A percentile compares a stretch with the other conserved stretches of the same genome.
These are phyloP conservation scores for Reticulitermes speratus DNA, from an alignment of 1,140 invertebrate genomes.

Conservation along the genomic window DNA sequence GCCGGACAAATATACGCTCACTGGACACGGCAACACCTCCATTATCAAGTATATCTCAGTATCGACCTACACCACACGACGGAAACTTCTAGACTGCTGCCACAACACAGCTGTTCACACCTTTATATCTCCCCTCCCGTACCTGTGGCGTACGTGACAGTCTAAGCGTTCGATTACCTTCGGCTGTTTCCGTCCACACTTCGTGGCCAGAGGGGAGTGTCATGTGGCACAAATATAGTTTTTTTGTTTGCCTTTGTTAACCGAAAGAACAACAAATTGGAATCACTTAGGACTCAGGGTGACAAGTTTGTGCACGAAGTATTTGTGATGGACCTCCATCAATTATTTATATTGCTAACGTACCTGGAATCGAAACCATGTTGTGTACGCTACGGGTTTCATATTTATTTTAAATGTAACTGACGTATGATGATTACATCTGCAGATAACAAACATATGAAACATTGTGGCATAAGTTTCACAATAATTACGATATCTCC, in stretches of 20 bases:
- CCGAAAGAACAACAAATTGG: not conserved
- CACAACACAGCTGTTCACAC: not conserved
- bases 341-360: not conserved
- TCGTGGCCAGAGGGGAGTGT: not conserved
- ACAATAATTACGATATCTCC: not conserved
- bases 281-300: not conserved
- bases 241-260: constrained; percentile 1
- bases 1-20: constrained; percentile 49
- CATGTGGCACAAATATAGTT: not conserved
- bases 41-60: constrained; percentile 38
- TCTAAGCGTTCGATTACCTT: not conserved
- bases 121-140: not conserved
- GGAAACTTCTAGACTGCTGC: not conserved
- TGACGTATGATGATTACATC: no score
- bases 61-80: not conserved
- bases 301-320: not conserved
- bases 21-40: constrained; percentile 49
- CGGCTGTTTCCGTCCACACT: not conserved
- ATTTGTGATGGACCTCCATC: not conserved
- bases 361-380: no score
- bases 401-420: no score
- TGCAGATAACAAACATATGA: not conserved
- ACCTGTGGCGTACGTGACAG: not conserved
- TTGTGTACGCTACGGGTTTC: no score
- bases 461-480: not conserved